Base-by-base conservation (phyloP, 37 sponge, comb jelly and placozoan species). In the Halisarca cf. caerulea region DNA sequence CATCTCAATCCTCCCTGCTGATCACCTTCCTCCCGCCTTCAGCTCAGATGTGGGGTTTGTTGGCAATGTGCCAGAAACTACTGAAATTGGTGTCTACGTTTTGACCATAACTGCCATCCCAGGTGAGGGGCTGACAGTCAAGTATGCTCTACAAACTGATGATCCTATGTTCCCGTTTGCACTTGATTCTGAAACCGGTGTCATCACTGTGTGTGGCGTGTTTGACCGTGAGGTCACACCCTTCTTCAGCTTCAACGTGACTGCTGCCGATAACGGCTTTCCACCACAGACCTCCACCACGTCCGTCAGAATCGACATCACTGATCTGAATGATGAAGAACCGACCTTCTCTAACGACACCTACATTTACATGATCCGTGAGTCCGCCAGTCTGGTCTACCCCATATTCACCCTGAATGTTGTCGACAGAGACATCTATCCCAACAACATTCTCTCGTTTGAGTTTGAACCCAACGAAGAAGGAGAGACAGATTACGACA, bases 221-320 rank as follows among this genome's bases (percentile, higher is more conserved):
- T 86, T 92, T 20, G 89, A 92, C 78, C 84, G 84, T 0, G 90
- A 92, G 71, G 25, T 41, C 11, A 37, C 8, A 18, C 7, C 24
- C 41, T 36, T 11, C 24, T 74, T 36, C 42, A 40, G 3, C 25
- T 74, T 74, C 45, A 40, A 74, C 20, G 77, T 74, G 21, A 74
- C 23, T 44, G 77, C 77, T 23, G 11, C 45, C 24, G 77, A 74
- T 74, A 37, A 74, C 42, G 45, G 45, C 20, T 40, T 74, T 23
- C 44, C 77, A 74, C 2, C 42, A 3, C 77, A 1, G 18, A 39
- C 77, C 14, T 44, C 45, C 36, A 40, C 44, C 11, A 74, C 77
- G 6, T 44, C 68, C 11, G 68, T 64, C 11, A 40, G 9, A 41
- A 42, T 83, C 20, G 69, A 60, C 36, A 68, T 83, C 21, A 28